phyloP scores from a whole-genome alignment of 2,797 vertebrate species.

The Urosaurus nigricauda region DNA sequence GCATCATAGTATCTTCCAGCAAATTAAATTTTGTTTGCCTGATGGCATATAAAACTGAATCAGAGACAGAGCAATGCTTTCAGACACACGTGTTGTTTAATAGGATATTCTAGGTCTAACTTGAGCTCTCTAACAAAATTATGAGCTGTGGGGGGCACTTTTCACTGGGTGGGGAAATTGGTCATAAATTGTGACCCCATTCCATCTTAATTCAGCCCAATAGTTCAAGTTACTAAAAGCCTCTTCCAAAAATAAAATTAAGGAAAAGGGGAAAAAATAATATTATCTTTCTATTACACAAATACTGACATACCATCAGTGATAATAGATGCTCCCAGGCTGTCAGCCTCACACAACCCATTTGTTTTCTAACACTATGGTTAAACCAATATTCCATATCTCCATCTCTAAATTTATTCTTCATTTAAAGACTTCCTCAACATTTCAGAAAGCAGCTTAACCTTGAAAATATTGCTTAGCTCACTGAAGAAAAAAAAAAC shows the following conservation, averaged over 20 bases:
- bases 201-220: neutral
- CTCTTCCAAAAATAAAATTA: neutral
- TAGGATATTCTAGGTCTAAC: neutral
- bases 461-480: conserved; percentile 73
- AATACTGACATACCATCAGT: neutral
- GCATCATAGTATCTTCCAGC: no score
- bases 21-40: neutral
- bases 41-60: neutral
- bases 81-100: no score
- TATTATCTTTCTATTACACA: neutral
- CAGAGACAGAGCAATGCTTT: neutral
- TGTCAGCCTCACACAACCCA: neutral
- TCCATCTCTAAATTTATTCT: conserved; percentile 33
- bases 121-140: neutral
- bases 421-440: conserved; percentile 51
- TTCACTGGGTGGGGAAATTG: neutral
- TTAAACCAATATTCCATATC: conserved; percentile 19
- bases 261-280: neutral
- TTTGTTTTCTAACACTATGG: neutral
- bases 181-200: neutral
- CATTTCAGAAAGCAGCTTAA: conserved; percentile 74
- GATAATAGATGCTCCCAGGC: conserved; percentile 6
- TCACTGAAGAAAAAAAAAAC: conserved; percentile 49
- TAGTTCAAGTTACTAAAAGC: neutral
- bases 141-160: neutral